Evolutionary conservation across 1,140 invertebrate species (phyloP).

Genomic region (Leptonema lineaticorne): DNA sequence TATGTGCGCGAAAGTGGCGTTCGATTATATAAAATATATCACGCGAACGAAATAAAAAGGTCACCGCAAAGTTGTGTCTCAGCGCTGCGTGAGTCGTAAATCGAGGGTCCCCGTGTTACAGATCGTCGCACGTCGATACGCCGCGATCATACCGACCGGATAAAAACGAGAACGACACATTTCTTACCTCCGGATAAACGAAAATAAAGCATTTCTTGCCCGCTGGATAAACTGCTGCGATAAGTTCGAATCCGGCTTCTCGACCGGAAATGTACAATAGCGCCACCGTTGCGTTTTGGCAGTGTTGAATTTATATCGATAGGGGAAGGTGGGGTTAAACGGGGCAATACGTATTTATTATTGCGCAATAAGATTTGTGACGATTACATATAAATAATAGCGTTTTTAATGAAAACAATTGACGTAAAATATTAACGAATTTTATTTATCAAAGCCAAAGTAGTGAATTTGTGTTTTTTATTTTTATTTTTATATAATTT

Average conservation of each 20-base stretch:
- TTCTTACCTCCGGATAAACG: too few relatives aligned
- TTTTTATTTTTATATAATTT: too few relatives aligned
- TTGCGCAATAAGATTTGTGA: too few relatives aligned
- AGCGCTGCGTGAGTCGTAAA: constrained; percentile 12
- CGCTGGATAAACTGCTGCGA: background rate
- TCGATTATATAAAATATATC: constrained; percentile 31
- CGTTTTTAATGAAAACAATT: too few relatives aligned
- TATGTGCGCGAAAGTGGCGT: constrained; percentile 17
- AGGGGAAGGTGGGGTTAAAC: background rate
- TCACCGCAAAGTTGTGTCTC: constrained; percentile 24
- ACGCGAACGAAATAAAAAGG: constrained; percentile 32
- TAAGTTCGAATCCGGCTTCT: background rate
- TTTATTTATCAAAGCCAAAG: too few relatives aligned
- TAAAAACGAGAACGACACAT: background rate
- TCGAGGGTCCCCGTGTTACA: constrained; percentile 6
- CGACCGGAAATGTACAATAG: background rate
- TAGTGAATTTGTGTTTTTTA: too few relatives aligned
- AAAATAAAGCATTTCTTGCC: too few relatives aligned
- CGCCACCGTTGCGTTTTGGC: too few relatives aligned
- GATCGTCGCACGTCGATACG: constrained; percentile 22
- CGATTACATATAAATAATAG: too few relatives aligned
- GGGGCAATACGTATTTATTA: too few relatives aligned
- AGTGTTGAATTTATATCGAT: background rate
- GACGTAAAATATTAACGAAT: too few relatives aligned
- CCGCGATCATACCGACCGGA: constrained; percentile 8